These are phyloP conservation scores for Nephrotoma appendiculata DNA, from an alignment of 2,888 invertebrate genomes.

Conservation along the genomic window DNA sequence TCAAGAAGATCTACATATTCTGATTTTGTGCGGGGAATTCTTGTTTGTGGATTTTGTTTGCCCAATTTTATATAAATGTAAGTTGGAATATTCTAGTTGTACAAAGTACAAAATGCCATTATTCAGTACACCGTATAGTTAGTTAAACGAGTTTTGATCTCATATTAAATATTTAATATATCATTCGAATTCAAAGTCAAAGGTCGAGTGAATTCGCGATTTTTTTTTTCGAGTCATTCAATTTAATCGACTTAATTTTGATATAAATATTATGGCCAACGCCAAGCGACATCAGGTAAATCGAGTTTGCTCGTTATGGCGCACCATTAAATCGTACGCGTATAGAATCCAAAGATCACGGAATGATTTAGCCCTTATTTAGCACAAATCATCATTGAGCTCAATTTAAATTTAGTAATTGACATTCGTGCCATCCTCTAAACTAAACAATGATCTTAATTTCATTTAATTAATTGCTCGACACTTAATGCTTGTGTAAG, in stretches of 20 bases:
- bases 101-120: not conserved
- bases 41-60: not conserved
- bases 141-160: not conserved
- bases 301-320: not conserved
- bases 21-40: not conserved
- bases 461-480: not conserved
- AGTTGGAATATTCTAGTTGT: not conserved
- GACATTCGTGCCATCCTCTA: not conserved
- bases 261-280: not conserved
- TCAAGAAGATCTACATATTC: not conserved
- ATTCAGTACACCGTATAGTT: not conserved
- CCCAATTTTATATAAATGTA: not conserved
- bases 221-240: not conserved
- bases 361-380: not conserved
- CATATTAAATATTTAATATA: not conserved
- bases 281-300: not conserved
- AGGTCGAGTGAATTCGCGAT: not conserved
- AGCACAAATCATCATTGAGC: not conserved
- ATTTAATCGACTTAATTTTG: not conserved
- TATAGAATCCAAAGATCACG: not conserved
- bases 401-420: not conserved
- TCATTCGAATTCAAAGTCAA: not conserved
- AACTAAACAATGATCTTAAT: not conserved
- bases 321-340: not conserved
- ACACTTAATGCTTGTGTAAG: not conserved